Evolutionary conservation across 2,113 vertebrate species (phyloP).

Genomic region (Drymodes brunneopygia): DNA sequence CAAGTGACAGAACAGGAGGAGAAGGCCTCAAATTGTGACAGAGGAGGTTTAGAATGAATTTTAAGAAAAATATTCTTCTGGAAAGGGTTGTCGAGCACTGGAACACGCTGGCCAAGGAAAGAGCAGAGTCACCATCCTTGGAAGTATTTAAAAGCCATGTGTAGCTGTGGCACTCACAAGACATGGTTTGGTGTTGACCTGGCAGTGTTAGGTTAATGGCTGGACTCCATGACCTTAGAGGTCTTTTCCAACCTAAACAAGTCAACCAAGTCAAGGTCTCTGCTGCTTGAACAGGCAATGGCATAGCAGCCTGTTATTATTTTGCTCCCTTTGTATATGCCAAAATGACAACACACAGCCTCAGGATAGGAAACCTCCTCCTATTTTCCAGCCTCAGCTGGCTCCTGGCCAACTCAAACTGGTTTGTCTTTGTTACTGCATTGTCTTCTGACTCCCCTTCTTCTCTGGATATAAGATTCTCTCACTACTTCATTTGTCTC

Average conservation of each 20-base stretch:
- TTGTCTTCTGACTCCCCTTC: background rate
- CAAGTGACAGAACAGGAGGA: background rate
- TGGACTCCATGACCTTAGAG: background rate
- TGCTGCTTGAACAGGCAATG: background rate
- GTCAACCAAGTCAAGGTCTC: background rate
- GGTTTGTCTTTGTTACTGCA: background rate
- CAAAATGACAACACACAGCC: background rate
- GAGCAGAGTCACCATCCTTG: background rate
- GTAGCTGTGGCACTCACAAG: background rate
- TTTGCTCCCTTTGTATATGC: background rate
- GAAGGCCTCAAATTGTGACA: background rate
- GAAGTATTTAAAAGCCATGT: background rate
- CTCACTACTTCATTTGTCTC: background rate
- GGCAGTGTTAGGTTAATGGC: background rate
- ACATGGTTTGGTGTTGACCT: background rate
- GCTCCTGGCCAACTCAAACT: background rate
- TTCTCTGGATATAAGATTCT: background rate
- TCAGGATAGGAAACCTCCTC: background rate
- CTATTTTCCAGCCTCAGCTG: background rate
- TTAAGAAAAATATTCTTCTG: background rate
- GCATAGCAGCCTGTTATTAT: background rate
- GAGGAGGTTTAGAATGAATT: background rate
- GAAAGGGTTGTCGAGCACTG: background rate
- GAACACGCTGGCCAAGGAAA: background rate
- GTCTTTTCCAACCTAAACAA: background rate